Conservation (phyloP, 2,888 invertebrate species). For the Lochmaea crataegi region DNA sequence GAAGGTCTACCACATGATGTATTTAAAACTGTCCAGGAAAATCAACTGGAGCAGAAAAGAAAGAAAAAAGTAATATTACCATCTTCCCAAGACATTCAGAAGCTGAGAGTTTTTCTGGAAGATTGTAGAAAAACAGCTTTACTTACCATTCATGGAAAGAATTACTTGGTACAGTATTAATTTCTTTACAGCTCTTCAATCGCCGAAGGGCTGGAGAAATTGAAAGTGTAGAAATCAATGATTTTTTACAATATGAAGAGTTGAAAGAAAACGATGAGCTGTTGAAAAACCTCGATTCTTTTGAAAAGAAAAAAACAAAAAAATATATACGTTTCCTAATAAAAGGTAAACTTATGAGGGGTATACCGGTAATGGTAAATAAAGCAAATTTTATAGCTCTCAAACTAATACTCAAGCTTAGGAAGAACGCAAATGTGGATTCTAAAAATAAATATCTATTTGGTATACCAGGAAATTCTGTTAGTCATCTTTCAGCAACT, state of each 20-base stretch:
- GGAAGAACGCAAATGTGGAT: constrained; percentile 18
- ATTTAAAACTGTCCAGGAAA: constrained; percentile 27
- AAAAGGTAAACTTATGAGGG: constrained; percentile 12
- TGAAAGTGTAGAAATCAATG: constrained; percentile 1
- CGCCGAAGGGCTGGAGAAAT: constrained; percentile 41
- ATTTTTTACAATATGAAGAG: constrained; percentile 22
- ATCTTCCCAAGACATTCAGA: background rate
- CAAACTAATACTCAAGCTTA: constrained; percentile 14
- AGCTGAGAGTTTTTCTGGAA: constrained; percentile 7
- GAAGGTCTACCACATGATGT: constrained; percentile 18
- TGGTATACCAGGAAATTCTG: constrained; percentile 21
- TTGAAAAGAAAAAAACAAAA: constrained; percentile 5
- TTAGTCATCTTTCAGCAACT: constrained; percentile 17
- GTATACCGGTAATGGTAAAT: background rate
- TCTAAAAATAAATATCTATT: constrained; percentile 26
- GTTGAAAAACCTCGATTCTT: background rate
- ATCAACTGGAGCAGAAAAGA: constrained; percentile 22
- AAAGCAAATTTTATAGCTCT: constrained; percentile 14
- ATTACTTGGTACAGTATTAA: constrained; percentile 35
- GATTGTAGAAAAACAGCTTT: constrained; percentile 2
- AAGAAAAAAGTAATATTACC: constrained; percentile 11
- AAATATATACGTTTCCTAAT: constrained; percentile 15
- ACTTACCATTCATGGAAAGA: constrained; percentile 25
- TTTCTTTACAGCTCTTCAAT: constrained; percentile 43
- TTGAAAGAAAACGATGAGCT: constrained; percentile 20